phyloP scores from a whole-genome alignment of 2,113 vertebrate genomes.

The Gracilinanus agilis region DNA sequence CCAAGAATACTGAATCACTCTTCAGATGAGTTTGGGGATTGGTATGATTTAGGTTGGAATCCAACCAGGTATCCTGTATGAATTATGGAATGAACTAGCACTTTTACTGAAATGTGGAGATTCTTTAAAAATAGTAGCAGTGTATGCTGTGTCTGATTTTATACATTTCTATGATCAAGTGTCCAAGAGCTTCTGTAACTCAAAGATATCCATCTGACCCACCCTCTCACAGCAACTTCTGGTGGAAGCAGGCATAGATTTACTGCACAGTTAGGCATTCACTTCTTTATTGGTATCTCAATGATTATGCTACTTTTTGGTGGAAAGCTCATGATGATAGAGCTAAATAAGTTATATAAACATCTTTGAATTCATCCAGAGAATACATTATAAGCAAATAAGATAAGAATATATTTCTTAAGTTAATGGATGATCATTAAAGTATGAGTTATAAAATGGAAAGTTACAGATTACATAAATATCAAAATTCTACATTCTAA shows the following conservation, averaged over 20 bases:
- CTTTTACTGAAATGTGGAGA: background rate
- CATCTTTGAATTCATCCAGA: background rate
- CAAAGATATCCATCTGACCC: background rate
- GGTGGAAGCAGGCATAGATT: background rate
- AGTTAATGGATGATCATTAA: conserved; percentile 23
- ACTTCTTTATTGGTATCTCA: background rate
- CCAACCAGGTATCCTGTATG: background rate
- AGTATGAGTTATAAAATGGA: conserved; percentile 41
- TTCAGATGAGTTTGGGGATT: background rate
- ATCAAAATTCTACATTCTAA: conserved; percentile 41
- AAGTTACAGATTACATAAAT: conserved; percentile 31
- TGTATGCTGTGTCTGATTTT: background rate
- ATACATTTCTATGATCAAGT: background rate
- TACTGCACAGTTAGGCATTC: background rate
- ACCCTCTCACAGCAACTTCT: background rate
- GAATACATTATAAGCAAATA: background rate
- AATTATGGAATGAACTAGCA: background rate
- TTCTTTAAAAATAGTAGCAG: background rate
- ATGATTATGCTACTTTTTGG: background rate
- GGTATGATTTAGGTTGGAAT: background rate
- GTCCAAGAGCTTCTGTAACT: background rate
- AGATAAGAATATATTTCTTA: conserved; percentile 29
- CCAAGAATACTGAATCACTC: background rate
- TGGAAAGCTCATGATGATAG: background rate
- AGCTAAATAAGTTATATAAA: background rate